phyloP scores from a whole-genome alignment of 2,888 invertebrate genomes.

The Shargacucullia verbasci region DNA sequence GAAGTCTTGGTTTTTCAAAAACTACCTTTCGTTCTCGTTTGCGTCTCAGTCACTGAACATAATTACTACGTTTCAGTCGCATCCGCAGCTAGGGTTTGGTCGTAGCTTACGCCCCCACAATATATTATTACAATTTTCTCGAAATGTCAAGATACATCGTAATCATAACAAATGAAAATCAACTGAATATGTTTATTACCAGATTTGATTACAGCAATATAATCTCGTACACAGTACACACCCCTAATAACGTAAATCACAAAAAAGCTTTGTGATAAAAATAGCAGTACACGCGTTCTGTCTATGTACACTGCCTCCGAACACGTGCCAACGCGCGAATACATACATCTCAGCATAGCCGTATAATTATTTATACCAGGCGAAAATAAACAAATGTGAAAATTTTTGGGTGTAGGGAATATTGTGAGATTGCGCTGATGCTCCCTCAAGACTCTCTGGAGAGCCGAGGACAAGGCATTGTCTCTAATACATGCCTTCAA shows the following conservation, averaged over 20 bases:
- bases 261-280: constrained; percentile 72
- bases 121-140: constrained; percentile 14
- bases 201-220: constrained; percentile 18
- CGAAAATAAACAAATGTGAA: constrained; percentile 56
- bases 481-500: neutral
- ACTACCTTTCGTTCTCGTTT: neutral
- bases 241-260: constrained; percentile 62
- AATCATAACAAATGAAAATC: constrained; percentile 23
- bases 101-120: neutral
- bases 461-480: constrained; percentile 4
- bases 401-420: constrained; percentile 35
- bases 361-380: constrained; percentile 53
- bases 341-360: constrained; percentile 56
- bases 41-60: neutral
- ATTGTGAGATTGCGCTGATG: constrained; percentile 28
- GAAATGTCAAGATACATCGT: constrained; percentile 6
- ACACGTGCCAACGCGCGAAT: constrained; percentile 69
- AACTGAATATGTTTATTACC: constrained; percentile 8
- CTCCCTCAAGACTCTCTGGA: neutral
- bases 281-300: constrained; percentile 68
- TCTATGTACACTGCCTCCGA: constrained; percentile 62
- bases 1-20: too few species aligned
- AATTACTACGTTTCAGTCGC: constrained; percentile 2
- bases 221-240: constrained; percentile 16
- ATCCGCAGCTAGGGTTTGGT: neutral